A percentile compares a stretch with the other conserved stretches of the same genome.
phyloP scores from a whole-genome alignment of 2,888 invertebrate species.

The Amorpha juglandis region DNA sequence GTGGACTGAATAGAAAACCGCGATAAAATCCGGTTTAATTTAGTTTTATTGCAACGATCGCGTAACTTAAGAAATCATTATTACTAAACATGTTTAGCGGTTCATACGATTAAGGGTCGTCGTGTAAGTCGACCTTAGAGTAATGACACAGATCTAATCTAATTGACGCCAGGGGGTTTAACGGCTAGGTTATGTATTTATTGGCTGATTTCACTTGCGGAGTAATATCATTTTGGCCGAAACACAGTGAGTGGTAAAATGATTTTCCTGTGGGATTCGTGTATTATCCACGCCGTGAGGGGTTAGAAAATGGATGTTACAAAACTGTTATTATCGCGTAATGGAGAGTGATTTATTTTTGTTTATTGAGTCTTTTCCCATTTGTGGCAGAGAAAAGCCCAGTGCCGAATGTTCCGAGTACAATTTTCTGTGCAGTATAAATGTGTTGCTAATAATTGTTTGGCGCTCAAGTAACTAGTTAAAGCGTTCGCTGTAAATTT shows the following conservation, averaged over 20 bases:
- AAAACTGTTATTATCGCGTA: background rate
- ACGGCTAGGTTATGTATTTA: background rate
- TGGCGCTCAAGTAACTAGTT: background rate
- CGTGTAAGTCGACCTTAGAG: too few relatives aligned
- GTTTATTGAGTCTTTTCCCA: background rate
- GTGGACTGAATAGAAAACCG: too few relatives aligned
- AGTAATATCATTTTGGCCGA: background rate
- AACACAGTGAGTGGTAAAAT: background rate
- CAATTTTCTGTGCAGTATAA: background rate
- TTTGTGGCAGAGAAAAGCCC: too few relatives aligned
- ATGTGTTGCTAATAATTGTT: constrained; percentile 7
- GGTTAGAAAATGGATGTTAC: background rate
- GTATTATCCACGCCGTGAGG: background rate
- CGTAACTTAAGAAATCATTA: too few relatives aligned
- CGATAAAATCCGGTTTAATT: too few relatives aligned
- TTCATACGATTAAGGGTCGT: too few relatives aligned
- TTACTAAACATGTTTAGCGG: too few relatives aligned
- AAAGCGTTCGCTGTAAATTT: too few relatives aligned
- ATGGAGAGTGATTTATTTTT: background rate
- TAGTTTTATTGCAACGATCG: too few relatives aligned
- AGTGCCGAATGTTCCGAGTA: background rate
- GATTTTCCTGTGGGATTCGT: background rate
- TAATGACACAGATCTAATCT: too few relatives aligned
- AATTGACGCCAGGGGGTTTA: too few relatives aligned
- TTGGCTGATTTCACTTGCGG: background rate